Evolutionary conservation across 1,140 invertebrate species (phyloP), one percentile per base, ranked within the genome.

Genomic region (Phenacoccus solenopsis): DNA sequence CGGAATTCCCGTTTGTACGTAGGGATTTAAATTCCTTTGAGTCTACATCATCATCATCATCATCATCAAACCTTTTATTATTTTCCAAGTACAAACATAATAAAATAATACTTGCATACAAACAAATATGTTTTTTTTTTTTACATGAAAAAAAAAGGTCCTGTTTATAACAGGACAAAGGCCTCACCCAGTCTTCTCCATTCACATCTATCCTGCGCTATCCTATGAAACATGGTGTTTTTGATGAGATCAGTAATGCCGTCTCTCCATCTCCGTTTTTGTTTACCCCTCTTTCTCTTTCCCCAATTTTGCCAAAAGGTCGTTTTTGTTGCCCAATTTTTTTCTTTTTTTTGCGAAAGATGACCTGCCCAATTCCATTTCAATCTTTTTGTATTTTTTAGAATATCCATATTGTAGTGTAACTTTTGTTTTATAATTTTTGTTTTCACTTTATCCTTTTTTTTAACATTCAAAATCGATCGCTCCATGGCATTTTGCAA

Each of bases 361-460:
- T 73, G 70, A 9, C 72, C 72, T 20, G 70, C 72, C 72, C 72
- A 73, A 21, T 71, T 61, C 72, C 72, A 72, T 68, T 72, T 72
- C 28, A 64, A 13, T n/a, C 22, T n/a, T 22, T 49, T 28, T 28
- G 21, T 49, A n/a, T 16, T 30, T 7, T 71, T 21, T 21, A 28
- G 21, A 59, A 69, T 20, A 22, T 70, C 61, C 20, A n/a, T 10
- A n/a, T 49, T 69, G 1, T 7, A 16, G 21, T 67, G 25, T 30
- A 22, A 35, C 28, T 20, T 69, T 1, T 64, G 32, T 10, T 28
- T 70, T 30, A 72, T 59, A 7, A 9, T n/a, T 56, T 21, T 24
- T 22, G 57, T 72, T 38, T 21, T 71, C 0, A 57, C 57, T 57
- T 28, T 71, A 13, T 72, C 70, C 49, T 20, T n/a, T 35, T 35